A percentile compares a stretch with the other conserved stretches of the same genome.
Evolutionary conservation across 1,140 invertebrate species (phyloP).

Genomic region (Oscheius sp.): DNA sequence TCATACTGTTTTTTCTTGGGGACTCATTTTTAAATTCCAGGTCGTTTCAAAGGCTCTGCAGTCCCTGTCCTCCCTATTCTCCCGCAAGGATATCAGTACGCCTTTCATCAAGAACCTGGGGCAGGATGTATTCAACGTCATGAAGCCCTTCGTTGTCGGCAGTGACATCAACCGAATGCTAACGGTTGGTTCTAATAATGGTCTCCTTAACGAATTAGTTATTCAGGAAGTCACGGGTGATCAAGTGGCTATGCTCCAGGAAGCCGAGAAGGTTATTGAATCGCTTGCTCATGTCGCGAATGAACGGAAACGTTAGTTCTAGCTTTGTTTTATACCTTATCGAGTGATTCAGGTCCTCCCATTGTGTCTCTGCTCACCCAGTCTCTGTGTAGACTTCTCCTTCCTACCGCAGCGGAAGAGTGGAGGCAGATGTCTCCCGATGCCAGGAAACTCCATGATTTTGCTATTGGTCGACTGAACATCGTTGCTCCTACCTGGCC

Average conservation of each 20-base stretch:
- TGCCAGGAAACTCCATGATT: conserved; percentile 50
- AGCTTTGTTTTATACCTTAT: conserved; percentile 6
- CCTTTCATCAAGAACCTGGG: conserved; percentile 49
- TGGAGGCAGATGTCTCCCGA: conserved; percentile 21
- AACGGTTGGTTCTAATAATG: no score
- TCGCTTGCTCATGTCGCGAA: conserved; percentile 73
- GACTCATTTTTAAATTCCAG: conserved; percentile 60
- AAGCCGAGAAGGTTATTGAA: conserved; percentile 70
- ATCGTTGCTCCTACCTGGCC: conserved; percentile 35
- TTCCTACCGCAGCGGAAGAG: conserved; percentile 39
- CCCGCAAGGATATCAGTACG: conserved; percentile 68
- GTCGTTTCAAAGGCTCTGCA: conserved; percentile 76
- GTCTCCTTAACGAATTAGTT: conserved; percentile 47
- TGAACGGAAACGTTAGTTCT: conserved; percentile 75
- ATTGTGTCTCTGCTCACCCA: conserved; percentile 53
- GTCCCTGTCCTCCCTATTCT: conserved; percentile 73
- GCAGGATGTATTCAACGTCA: conserved; percentile 43
- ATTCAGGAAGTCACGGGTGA: conserved; percentile 33
- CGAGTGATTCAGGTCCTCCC: conserved; percentile 34
- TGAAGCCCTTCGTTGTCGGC: conserved; percentile 46
- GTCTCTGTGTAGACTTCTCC: conserved; percentile 45
- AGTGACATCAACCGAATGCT: no score
- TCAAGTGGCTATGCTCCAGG: conserved; percentile 50
- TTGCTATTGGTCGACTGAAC: conserved; percentile 49
- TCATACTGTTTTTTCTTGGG: background rate